These are phyloP conservation scores for Macrobrachium rosenbergii DNA, from an alignment of 1,140 invertebrate species.

Conservation along the genomic window DNA sequence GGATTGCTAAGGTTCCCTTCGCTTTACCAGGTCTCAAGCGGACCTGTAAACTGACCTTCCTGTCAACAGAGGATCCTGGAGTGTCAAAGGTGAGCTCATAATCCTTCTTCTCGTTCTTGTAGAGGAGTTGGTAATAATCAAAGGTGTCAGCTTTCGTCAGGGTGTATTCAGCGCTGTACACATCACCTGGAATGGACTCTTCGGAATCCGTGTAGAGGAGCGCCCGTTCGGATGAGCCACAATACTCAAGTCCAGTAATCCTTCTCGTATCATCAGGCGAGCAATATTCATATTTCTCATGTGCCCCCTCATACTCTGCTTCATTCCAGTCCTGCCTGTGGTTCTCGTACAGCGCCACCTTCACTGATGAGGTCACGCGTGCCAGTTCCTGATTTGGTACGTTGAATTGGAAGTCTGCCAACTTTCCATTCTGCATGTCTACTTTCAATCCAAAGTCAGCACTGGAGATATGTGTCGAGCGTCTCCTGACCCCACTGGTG, in stretches of 20 bases:
- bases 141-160: conserved; percentile 40
- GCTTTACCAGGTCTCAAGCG: background rate
- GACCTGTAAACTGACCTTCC: conserved; percentile 15
- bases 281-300: background rate
- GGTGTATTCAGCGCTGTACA: conserved; percentile 9
- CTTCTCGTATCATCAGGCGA: conserved; percentile 17
- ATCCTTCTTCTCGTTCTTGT: background rate
- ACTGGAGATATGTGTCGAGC: conserved; percentile 5
- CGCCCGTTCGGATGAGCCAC: background rate
- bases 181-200: background rate
- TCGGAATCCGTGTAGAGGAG: background rate
- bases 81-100: conserved; percentile 34
- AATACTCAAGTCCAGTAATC: conserved; percentile 26
- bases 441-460: conserved; percentile 32
- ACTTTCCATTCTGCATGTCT: conserved; percentile 8
- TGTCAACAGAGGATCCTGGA: conserved; percentile 46
- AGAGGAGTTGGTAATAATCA: conserved; percentile 34
- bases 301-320: background rate
- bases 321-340: conserved; percentile 15
- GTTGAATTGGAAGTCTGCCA: conserved; percentile 34
- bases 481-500: conserved; percentile 35
- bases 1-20: conserved; percentile 7
- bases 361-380: conserved; percentile 25
- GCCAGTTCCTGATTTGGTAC: conserved; percentile 16
- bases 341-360: conserved; percentile 34